phyloP scores from a whole-genome alignment of 2,888 invertebrate species.

The Drosophila monieri region DNA sequence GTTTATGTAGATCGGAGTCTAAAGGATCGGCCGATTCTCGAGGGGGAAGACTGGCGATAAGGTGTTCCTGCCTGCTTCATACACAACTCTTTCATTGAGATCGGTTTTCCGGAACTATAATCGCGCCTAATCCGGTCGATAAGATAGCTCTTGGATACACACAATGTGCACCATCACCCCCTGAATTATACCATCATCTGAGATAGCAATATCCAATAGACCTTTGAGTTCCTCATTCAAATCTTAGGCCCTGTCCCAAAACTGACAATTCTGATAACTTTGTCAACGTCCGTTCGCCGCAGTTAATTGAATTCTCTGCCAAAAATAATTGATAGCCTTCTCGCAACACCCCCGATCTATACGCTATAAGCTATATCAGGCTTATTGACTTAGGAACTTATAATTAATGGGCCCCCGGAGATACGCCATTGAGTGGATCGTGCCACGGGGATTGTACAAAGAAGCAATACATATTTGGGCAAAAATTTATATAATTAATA shows the following conservation, averaged over 20 bases:
- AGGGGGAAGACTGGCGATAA: constrained; percentile 21
- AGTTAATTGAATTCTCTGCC: constrained; percentile 60
- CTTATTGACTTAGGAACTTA: constrained; percentile 53
- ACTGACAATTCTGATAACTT: constrained; percentile 50
- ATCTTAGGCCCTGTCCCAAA: constrained; percentile 12
- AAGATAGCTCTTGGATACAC: constrained; percentile 34
- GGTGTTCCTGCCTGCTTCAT: constrained; percentile 1
- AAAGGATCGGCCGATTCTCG: constrained; percentile 18
- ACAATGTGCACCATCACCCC: constrained; percentile 40
- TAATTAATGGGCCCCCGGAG: constrained; percentile 49
- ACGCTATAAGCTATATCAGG: constrained; percentile 36
- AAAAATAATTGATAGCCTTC: constrained; percentile 41
- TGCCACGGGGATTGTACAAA: constrained; percentile 34
- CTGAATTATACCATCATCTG: constrained; percentile 12
- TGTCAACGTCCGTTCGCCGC: constrained; percentile 58
- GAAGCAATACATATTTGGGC: constrained; percentile 27
- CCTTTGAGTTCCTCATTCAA: constrained; percentile 52
- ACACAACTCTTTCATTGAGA: constrained; percentile 24
- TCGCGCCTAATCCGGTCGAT: constrained; percentile 23
- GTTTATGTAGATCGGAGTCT: not conserved
- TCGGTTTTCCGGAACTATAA: constrained; percentile 18
- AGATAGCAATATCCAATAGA: constrained; percentile 39
- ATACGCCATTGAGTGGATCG: constrained; percentile 51
- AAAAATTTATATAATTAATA: constrained; percentile 52
- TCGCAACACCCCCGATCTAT: constrained; percentile 42